Evolutionary conservation across 1,140 invertebrate genomes (phyloP).

Genomic region (Bathynomus jamesi): DNA sequence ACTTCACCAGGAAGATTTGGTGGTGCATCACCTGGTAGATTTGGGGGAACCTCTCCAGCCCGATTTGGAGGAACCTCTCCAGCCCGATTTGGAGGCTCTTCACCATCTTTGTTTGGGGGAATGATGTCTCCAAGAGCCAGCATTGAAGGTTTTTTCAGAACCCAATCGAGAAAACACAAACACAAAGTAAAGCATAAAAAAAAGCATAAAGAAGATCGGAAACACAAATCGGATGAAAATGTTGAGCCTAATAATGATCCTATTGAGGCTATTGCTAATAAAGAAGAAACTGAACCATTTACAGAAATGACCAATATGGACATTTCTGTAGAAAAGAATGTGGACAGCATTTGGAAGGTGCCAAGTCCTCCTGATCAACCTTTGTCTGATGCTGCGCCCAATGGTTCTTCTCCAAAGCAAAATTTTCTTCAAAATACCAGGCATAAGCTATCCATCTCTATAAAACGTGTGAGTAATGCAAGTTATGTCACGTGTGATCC

Average conservation of each 20-base stretch:
- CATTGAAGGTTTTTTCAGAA: neutral
- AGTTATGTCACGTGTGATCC: conserved; percentile 32
- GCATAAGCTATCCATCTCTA: conserved; percentile 35
- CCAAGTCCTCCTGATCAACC: conserved; percentile 20
- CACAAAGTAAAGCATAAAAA: conserved; percentile 61
- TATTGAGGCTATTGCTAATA: conserved; percentile 6
- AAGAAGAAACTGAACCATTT: conserved; percentile 5
- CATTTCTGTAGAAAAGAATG: conserved; percentile 20
- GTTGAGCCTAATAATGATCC: conserved; percentile 4
- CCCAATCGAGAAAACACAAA: conserved; percentile 50
- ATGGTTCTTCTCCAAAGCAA: neutral
- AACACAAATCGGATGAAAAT: conserved; percentile 21
- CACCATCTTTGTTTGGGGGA: neutral
- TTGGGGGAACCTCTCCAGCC: conserved; percentile 22
- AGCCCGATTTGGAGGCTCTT: conserved; percentile 42
- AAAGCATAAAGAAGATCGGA: conserved; percentile 35
- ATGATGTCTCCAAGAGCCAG: conserved; percentile 5
- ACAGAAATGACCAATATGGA: conserved; percentile 19
- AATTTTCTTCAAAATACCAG: conserved; percentile 14
- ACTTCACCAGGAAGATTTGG: conserved; percentile 27
- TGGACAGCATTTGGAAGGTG: conserved; percentile 9
- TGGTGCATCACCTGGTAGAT: conserved; percentile 26
- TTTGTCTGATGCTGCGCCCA: neutral
- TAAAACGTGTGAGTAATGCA: conserved; percentile 33
- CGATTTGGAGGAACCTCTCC: neutral